Percentiles rank a stretch among this genome's conserved stretches.
These are phyloP conservation scores for Leucoraja erinaceus DNA, from an alignment of 2,113 vertebrate species.

Conservation along the genomic window DNA sequence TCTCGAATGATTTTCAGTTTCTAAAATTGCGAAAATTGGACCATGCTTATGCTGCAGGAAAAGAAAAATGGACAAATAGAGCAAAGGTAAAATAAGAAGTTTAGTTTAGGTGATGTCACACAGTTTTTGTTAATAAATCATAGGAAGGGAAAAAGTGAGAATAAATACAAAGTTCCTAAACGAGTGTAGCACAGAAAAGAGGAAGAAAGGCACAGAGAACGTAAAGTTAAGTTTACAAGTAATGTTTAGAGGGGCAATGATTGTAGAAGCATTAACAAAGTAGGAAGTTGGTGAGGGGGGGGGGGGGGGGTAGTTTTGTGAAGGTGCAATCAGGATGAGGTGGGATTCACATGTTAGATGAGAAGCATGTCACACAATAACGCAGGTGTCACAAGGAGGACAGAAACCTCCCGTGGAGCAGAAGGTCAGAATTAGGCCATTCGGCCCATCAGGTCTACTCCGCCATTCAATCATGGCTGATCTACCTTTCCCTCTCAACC, in stretches of 20 bases:
- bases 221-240: neutral
- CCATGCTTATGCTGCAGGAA: neutral
- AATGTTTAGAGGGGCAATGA: neutral
- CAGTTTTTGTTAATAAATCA: neutral
- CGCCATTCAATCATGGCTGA: too few relatives aligned
- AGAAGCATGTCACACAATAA: neutral
- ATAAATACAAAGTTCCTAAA: neutral
- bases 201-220: neutral
- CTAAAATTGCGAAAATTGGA: neutral
- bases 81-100: neutral
- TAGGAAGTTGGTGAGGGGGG: neutral
- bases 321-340: neutral
- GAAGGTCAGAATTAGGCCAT: too few relatives aligned
- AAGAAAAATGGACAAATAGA: neutral
- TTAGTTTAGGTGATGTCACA: neutral
- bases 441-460: too few relatives aligned
- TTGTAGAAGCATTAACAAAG: neutral
- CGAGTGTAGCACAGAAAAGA: neutral
- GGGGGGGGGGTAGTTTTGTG: neutral
- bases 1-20: neutral
- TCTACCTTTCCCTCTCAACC: too few relatives aligned
- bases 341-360: neutral
- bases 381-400: too few relatives aligned
- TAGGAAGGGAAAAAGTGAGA: neutral
- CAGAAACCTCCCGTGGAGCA: too few relatives aligned